Conservation (phyloP, 2,888 invertebrate genomes). For the Marronus borbonicus region DNA sequence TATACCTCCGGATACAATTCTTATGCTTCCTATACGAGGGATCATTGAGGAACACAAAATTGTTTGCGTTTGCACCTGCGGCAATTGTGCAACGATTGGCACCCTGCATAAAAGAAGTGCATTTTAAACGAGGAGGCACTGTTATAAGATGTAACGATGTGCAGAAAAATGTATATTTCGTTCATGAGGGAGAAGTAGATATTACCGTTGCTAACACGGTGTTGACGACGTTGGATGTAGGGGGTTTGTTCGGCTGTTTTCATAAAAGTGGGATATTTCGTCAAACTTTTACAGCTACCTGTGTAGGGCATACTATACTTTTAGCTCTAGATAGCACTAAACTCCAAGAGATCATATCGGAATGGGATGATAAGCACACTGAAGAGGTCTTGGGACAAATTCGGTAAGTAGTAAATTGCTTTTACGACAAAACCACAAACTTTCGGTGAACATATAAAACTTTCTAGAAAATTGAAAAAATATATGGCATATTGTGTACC, state of each 20-base stretch:
- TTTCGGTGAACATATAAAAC: too few species aligned
- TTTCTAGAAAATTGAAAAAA: too few species aligned
- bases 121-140: conserved; percentile 56
- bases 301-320: conserved; percentile 51
- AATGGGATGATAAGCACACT: conserved; percentile 47
- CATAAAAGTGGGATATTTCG: conserved; percentile 45
- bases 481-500: too few species aligned
- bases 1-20: conserved; percentile 50
- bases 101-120: conserved; percentile 47
- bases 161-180: conserved; percentile 55
- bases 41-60: conserved; percentile 38
- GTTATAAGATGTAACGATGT: conserved; percentile 60
- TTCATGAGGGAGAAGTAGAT: conserved; percentile 54
- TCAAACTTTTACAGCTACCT: conserved; percentile 52
- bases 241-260: conserved; percentile 51
- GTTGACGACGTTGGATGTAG: conserved; percentile 38
- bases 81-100: conserved; percentile 42
- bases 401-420: conserved; percentile 13
- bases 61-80: conserved; percentile 48
- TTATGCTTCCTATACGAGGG: conserved; percentile 48
- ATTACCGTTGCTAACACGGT: conserved; percentile 47
- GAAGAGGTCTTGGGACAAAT: conserved; percentile 37
- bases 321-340: conserved; percentile 51
- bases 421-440: too few species aligned
- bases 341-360: conserved; percentile 43